A percentile compares a stretch with the other conserved stretches of the same genome.
These are phyloP conservation scores for Sphenopsis melanotis DNA, from an alignment of 2,797 vertebrate genomes.

Conservation along the genomic window DNA sequence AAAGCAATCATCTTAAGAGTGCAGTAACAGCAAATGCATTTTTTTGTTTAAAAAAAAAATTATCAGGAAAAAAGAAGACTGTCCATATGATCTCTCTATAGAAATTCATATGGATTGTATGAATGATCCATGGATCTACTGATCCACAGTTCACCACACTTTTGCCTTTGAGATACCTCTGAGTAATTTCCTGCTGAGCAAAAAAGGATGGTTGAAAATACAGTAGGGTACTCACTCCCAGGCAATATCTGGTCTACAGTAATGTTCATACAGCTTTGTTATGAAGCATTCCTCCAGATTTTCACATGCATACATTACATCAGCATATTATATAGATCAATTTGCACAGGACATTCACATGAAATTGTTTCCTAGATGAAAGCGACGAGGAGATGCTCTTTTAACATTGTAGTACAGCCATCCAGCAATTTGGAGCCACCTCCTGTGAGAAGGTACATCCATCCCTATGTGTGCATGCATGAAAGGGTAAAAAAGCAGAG, in stretches of 20 bases:
- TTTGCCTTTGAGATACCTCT: neutral
- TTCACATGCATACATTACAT: neutral
- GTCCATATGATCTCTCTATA: no score
- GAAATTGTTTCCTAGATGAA: neutral
- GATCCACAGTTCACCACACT: neutral
- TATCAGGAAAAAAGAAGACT: neutral
- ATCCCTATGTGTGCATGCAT: accelerated
- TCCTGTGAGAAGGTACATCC: neutral
- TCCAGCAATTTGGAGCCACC: neutral
- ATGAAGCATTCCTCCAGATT: neutral
- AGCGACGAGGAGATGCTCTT: neutral
- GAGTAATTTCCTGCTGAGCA: neutral
- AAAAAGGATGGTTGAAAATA: neutral
- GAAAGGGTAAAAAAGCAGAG: neutral
- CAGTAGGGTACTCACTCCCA: neutral
- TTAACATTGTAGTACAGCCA: neutral
- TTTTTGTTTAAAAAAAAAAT: neutral
- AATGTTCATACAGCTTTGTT: neutral
- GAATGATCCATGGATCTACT: neutral
- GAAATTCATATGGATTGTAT: neutral
- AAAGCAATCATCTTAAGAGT: neutral
- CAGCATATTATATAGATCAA: neutral
- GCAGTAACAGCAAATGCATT: neutral
- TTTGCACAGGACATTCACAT: neutral
- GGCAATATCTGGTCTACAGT: neutral